Conservation (phyloP, 2,113 vertebrate species). For the Pholis gunnellus region DNA sequence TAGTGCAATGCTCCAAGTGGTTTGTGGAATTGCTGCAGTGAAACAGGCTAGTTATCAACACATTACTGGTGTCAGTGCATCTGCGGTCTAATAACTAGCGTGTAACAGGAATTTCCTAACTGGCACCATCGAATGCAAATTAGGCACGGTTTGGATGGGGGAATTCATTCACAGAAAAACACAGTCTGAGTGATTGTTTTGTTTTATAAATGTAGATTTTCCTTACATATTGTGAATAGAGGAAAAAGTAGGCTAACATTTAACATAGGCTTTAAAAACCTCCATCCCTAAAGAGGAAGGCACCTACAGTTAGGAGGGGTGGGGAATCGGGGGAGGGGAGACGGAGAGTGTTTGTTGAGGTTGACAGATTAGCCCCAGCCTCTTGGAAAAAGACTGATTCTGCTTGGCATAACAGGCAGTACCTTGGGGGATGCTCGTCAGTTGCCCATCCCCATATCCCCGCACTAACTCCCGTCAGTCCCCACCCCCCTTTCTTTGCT, state of each 20-base stretch:
- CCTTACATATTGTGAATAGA: neutral
- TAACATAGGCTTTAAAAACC: constrained; percentile 24
- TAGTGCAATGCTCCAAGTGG: constrained; percentile 23
- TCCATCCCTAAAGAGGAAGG: constrained; percentile 54
- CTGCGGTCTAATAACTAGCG: constrained; percentile 27
- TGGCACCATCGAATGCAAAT: constrained; percentile 29
- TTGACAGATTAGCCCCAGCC: constrained; percentile 83
- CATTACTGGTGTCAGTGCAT: constrained; percentile 32
- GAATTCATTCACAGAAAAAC: constrained; percentile 8
- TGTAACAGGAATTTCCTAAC: constrained; percentile 33
- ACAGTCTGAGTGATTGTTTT: neutral
- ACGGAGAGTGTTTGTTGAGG: constrained; percentile 69
- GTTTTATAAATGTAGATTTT: neutral
- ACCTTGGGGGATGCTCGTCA: constrained; percentile 81
- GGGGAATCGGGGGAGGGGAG: constrained; percentile 50
- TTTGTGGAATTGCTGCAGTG: constrained; percentile 41
- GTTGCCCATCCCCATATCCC: constrained; percentile 81
- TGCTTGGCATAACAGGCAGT: constrained; percentile 82
- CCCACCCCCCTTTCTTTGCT: constrained; percentile 65
- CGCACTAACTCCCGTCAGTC: constrained; percentile 62
- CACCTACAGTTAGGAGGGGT: constrained; percentile 46
- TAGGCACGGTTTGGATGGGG: neutral
- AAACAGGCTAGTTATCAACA: constrained; percentile 28
- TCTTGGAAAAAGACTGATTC: constrained; percentile 78
- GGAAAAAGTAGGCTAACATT: constrained; percentile 9